phyloP scores from a whole-genome alignment of 2,797 vertebrate species.

The Acanthurus leucopareius region DNA sequence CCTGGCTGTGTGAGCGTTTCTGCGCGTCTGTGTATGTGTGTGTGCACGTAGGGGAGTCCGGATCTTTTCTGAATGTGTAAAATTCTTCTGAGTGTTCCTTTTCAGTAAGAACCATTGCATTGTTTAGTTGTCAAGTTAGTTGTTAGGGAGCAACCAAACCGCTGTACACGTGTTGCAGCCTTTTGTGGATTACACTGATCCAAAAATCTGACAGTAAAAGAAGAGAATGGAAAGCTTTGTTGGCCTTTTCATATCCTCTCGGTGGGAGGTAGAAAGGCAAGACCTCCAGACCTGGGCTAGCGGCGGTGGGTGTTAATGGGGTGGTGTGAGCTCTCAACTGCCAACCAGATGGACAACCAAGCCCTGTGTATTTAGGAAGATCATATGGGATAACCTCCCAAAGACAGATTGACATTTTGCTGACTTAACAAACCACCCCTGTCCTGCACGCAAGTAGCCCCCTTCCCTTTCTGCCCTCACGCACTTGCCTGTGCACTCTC shows the following conservation, averaged over 20 bases:
- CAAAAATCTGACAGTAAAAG: constrained; percentile 80
- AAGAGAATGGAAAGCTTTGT: constrained; percentile 82
- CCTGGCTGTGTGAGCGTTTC: constrained; percentile 38
- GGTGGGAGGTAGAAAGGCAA: constrained; percentile 82
- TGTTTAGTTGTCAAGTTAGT: constrained; percentile 80
- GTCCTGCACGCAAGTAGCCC: constrained; percentile 64
- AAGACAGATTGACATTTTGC: constrained; percentile 85
- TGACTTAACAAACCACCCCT: constrained; percentile 81
- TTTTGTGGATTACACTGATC: constrained; percentile 80
- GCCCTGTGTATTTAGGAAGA: constrained; percentile 80
- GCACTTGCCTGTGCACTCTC: constrained; percentile 16
- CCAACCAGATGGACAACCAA: constrained; percentile 82
- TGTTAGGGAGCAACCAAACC: constrained; percentile 82
- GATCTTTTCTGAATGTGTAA: constrained; percentile 61
- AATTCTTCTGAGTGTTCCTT: constrained; percentile 59
- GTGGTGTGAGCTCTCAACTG: constrained; percentile 67
- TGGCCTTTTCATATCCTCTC: constrained; percentile 80
- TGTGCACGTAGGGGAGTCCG: constrained; percentile 37
- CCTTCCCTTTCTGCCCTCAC: constrained; percentile 39
- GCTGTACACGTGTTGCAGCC: constrained; percentile 79
- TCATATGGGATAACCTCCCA: constrained; percentile 83
- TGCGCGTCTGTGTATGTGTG: background rate
- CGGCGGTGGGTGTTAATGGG: constrained; percentile 73
- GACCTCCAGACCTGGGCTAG: constrained; percentile 76
- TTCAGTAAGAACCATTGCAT: constrained; percentile 62